These are phyloP conservation scores for Sebastes cheni DNA, from an alignment of 2,797 vertebrate species.

Conservation along the genomic window DNA sequence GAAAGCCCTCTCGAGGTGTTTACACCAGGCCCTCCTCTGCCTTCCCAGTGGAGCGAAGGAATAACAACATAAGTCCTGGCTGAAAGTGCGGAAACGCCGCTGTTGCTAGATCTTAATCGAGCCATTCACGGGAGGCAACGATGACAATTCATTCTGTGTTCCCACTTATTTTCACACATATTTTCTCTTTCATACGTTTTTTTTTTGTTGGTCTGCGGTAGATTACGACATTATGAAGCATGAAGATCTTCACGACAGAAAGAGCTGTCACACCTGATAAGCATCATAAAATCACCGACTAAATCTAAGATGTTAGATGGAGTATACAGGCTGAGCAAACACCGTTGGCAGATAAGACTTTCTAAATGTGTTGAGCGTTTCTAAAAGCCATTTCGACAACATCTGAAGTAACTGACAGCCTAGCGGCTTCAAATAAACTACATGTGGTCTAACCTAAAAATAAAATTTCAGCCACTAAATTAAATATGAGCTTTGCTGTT, in stretches of 20 bases:
- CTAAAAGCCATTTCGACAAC: constrained; percentile 15
- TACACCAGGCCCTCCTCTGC: constrained; percentile 75
- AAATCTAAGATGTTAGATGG: constrained; percentile 35
- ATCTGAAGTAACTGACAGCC: constrained; percentile 9
- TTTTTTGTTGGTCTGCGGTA: constrained; percentile 47
- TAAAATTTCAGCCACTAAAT: constrained; percentile 14
- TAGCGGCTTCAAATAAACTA: neutral
- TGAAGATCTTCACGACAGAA: constrained; percentile 73
- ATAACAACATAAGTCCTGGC: constrained; percentile 75
- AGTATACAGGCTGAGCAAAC: constrained; percentile 43
- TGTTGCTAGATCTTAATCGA: constrained; percentile 80
- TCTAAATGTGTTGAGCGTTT: constrained; percentile 30
- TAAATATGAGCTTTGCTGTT: constrained; percentile 19
- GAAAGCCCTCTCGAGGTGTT: constrained; percentile 71
- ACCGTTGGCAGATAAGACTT: constrained; percentile 35
- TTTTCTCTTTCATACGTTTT: constrained; percentile 40
- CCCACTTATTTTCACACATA: constrained; percentile 43
- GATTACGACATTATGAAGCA: constrained; percentile 73
- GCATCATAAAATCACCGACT: constrained; percentile 65
- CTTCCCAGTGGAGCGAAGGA: constrained; percentile 74
- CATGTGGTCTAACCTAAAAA: constrained; percentile 2
- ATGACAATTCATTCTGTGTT: constrained; percentile 47
- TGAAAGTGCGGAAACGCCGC: constrained; percentile 65
- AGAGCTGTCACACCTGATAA: constrained; percentile 74
- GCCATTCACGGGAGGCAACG: constrained; percentile 42